Evolutionary conservation across 2,888 invertebrate genomes (phyloP), one percentile per base, ranked within the genome.

Genomic region (Ochropleura leucogaster): DNA sequence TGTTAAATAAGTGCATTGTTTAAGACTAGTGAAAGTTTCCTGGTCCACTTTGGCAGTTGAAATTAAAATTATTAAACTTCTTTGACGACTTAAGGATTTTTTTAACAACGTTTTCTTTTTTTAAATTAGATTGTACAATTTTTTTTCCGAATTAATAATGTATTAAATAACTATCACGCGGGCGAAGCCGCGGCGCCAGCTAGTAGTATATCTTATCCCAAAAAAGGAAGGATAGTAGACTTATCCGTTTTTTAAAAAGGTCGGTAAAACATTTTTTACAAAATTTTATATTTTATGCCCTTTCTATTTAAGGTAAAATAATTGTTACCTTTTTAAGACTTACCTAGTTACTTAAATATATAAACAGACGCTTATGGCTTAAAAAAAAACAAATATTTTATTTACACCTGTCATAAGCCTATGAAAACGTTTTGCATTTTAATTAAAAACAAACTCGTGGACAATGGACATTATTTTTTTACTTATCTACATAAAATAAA

Each of bases 371-470:
- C 9, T 53, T 62, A 63, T 12, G 12, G 47, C 16, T 16, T 14
- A 8, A 62, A 55, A 74, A 51, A 40, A n/a, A 16, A 8, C 1
- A 42, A 42, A 40, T 12, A n/a, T 14, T n/a, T 60, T 65, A 40
- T 51, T 46, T 12, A n/a, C 60, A 46, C 42, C 30, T 42, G 9
- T 3, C 9, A 30, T 46, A 57, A 65, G 14, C 53, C 14, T 18
- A 12, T 12, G 10, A 16, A 30, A 44, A 63, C 18, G 4, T 63
- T 74, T 80, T 60, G 4, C 40, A 72, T 63, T 81, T 80, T 72
- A 77, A 81, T 77, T 63, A 81, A 80, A 76, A 72, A 72, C 16
- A 65, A 49, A 57, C 66, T 51, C 12, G 60, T 42, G 20, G 30
- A 64, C 57, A 44, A 46, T 49, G 16, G 0, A 4, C 12, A 55